Evolutionary conservation across 1,140 invertebrate species (phyloP).

Genomic region (Idris sp.): DNA sequence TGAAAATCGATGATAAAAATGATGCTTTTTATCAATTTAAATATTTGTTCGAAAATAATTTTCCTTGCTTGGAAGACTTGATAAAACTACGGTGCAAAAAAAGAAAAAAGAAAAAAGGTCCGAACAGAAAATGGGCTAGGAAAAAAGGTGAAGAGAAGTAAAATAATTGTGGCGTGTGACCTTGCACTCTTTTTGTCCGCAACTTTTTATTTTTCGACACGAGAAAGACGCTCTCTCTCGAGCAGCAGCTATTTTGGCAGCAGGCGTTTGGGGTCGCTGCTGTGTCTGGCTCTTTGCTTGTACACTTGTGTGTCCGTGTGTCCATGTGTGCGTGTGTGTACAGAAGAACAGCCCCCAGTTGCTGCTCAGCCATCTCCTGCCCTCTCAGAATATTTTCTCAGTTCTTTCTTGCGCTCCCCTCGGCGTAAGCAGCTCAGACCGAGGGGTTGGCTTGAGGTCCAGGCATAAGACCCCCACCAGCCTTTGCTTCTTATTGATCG

Average conservation of each 20-base stretch:
- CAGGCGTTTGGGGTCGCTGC: conserved; percentile 9
- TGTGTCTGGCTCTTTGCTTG: too few species aligned
- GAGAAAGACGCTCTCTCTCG: too few species aligned
- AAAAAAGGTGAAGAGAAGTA: too few species aligned
- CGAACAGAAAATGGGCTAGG: too few species aligned
- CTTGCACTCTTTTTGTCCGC: conserved; percentile 49
- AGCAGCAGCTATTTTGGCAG: conserved; percentile 50
- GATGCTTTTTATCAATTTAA: too few species aligned
- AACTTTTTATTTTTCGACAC: conserved; percentile 36
- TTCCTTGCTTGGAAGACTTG: too few species aligned
- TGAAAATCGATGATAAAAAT: too few species aligned
- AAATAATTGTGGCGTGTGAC: conserved; percentile 48
- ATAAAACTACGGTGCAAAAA: conserved; percentile 23
- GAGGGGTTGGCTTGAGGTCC: conserved; percentile 73
- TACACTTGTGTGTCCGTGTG: background rate
- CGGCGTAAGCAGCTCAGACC: conserved; percentile 73
- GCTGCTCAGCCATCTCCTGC: conserved; percentile 50
- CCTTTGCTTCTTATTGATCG: conserved; percentile 78
- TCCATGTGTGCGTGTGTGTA: conserved; percentile 18
- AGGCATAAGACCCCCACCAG: conserved; percentile 75
- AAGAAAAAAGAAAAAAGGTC: conserved; percentile 20
- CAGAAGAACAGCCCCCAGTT: conserved; percentile 46
- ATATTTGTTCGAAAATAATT: too few species aligned
- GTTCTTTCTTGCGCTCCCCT: conserved; percentile 77
- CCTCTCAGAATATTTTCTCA: conserved; percentile 78